A percentile compares a stretch with the other conserved stretches of the same genome.
phyloP scores from a whole-genome alignment of 1,140 invertebrate species.

The Anadara kagoshimensis region DNA sequence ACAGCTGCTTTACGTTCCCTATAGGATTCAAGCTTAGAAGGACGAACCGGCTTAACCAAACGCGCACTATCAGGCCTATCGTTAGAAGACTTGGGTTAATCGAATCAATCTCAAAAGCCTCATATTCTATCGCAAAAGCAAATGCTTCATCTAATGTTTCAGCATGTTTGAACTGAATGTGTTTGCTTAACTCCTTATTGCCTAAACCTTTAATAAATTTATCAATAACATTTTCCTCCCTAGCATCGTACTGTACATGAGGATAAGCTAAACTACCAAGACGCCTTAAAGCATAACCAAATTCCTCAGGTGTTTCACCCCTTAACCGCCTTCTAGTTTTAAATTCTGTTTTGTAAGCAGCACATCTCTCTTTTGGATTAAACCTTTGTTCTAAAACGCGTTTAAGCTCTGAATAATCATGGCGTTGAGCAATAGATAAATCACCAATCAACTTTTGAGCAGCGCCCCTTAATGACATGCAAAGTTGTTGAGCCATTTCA shows the following conservation, averaged over 20 bases:
- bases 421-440: no score
- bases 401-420: no score
- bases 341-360: constrained; percentile 13
- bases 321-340: not conserved
- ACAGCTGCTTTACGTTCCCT: no score
- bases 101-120: not conserved
- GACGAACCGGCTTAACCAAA: no score
- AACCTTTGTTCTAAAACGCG: not conserved
- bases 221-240: not conserved
- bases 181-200: constrained; percentile 1
- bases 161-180: constrained; percentile 7
- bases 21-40: no score
- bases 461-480: no score
- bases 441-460: no score
- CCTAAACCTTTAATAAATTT: not conserved
- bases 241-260: no score
- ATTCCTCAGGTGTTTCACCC: not conserved
- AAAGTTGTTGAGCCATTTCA: no score
- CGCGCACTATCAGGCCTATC: no score
- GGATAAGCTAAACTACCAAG: not conserved
- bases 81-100: no score
- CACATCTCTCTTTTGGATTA: constrained; percentile 10
- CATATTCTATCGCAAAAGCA: constrained; percentile 11
- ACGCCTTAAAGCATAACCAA: not conserved
- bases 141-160: constrained; percentile 1